A percentile compares a stretch with the other conserved stretches of the same genome.
Evolutionary conservation across 2,113 vertebrate genomes (phyloP).

Genomic region (Misgurnus anguillicaudatus): DNA sequence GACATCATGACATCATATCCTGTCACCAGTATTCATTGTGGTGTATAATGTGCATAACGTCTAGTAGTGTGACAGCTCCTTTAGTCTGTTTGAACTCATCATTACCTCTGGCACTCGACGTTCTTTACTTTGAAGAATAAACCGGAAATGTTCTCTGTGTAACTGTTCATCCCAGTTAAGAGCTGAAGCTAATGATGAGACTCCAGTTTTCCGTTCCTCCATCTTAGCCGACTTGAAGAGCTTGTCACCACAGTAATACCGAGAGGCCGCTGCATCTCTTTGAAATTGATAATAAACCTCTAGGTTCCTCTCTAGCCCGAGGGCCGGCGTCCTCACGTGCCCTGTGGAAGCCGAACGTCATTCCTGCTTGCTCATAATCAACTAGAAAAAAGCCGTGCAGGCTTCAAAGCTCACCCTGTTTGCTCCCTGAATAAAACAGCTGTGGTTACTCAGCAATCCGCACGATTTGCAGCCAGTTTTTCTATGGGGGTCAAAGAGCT

Average conservation of each 20-base stretch:
- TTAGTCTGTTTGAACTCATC: no score
- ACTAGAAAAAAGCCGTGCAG: neutral
- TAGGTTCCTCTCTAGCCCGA: slow-evolving; percentile 6
- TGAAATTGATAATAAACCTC: slow-evolving; percentile 25
- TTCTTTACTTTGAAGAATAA: no score
- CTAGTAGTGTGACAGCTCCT: no score
- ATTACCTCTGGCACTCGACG: no score
- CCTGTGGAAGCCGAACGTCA: slow-evolving; percentile 5
- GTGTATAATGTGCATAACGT: no score
- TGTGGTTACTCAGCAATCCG: slow-evolving; percentile 11
- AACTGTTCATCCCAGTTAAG: no score
- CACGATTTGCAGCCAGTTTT: neutral
- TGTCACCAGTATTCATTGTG: no score
- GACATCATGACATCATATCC: no score
- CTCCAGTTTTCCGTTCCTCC: neutral
- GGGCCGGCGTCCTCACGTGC: slow-evolving; percentile 15
- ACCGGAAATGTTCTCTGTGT: no score
- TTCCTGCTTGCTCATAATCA: slow-evolving; percentile 13
- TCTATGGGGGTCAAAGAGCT: neutral
- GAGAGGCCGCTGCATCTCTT: slow-evolving; percentile 16
- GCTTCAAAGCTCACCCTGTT: slow-evolving; percentile 15
- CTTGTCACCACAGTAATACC: slow-evolving; percentile 19
- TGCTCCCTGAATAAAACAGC: neutral
- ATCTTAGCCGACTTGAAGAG: neutral
- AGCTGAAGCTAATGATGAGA: no score